Base-by-base conservation (phyloP, 2,888 invertebrate genomes). In the Orthosia cruda region DNA sequence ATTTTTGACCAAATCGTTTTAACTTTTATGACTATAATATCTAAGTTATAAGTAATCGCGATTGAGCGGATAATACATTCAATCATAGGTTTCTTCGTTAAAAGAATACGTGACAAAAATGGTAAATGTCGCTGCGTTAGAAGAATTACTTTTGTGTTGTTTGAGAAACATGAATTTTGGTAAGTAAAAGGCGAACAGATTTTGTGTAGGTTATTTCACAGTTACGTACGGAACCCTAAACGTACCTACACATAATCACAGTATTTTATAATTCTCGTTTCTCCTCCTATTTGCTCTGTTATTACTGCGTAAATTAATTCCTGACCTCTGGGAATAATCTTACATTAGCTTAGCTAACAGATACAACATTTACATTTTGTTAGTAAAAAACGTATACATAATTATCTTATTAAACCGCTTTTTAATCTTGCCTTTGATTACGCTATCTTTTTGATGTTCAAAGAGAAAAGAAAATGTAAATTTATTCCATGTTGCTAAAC, bases 221-320 rank as follows among this genome's bases (percentile, higher is more conserved):
- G 12, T 7, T 9, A 26, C 32, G 0, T 62, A 20, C 13, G 47
- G 64, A 73, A 49, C 74, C 52, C 74, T 40, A 79, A 59, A 26
- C 23, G 47, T 20, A 32, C 32, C 61, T 20, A 52, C 32, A 66
- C 61, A 74, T 78, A 68, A 80, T 74, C 74, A 54, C 40, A 62
- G 81, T 65, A 32, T 80, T 80, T 62, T 62, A 47, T 67, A 61
- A 77, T 81, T 61, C 47, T 70, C 64, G 49, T 70, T 59, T 54
- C 61, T 57, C 20, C 50, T 70, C 55, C 50, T 61, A 40, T 54
- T 23, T 63, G 52, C 47, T 62, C 55, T 71, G 77, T 77, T 80
- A 66, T 71, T 77, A 77, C 63, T 62, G 64, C 77, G 71, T 54
- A 82, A 80, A 83, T 80, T n/a, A 64, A 78, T 68, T 68, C 45